Evolutionary conservation across 2,113 vertebrate species (phyloP).

Genomic region (Antechinus stuartii): DNA sequence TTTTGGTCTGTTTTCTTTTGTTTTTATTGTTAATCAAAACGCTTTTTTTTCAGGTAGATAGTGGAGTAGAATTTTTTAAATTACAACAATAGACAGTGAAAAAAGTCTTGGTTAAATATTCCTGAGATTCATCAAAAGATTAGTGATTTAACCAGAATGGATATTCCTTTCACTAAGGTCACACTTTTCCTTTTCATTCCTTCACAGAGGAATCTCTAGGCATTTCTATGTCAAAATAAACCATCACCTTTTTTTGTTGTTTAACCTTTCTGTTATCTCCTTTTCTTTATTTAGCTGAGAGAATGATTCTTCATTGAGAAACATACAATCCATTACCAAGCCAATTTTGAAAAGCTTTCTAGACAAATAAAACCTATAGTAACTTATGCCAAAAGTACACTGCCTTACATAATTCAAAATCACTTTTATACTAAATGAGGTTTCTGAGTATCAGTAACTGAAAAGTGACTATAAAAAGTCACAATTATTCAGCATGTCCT

Average conservation of each 20-base stretch:
- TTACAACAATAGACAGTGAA: background rate
- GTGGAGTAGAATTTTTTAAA: background rate
- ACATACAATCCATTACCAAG: background rate
- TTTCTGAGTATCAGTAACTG: background rate
- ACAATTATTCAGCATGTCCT: background rate
- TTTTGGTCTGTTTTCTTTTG: background rate
- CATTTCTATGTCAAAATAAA: background rate
- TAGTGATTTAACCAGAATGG: background rate
- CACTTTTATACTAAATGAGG: background rate
- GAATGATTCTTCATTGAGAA: background rate
- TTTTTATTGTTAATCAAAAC: background rate
- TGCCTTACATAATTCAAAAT: background rate
- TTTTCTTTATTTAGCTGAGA: background rate
- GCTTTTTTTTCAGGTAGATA: background rate
- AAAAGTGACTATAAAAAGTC: background rate
- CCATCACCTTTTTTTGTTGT: background rate
- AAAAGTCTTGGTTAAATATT: background rate
- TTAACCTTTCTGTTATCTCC: background rate
- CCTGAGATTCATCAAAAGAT: background rate
- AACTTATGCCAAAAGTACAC: background rate
- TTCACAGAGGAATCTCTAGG: background rate
- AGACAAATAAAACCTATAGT: background rate
- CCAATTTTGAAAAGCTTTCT: background rate
- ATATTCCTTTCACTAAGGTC: background rate
- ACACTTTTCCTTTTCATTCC: background rate